These are phyloP conservation scores for Pseudomyrmex concolor DNA, from an alignment of 1,140 invertebrate genomes.

Conservation along the genomic window DNA sequence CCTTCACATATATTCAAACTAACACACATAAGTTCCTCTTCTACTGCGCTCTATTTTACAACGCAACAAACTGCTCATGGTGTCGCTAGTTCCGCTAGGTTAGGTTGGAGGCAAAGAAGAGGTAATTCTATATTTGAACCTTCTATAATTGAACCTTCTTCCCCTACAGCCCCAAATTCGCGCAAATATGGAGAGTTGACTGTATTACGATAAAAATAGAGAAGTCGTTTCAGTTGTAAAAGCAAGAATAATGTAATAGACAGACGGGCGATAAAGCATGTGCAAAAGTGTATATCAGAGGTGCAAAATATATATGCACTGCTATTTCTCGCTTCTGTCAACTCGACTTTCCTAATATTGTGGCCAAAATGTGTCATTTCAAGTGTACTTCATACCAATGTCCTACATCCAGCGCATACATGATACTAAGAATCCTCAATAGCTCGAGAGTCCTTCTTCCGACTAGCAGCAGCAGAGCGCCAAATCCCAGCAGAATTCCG, in stretches of 20 bases:
- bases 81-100: no score
- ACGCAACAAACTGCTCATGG: no score
- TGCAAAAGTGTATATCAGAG: neutral
- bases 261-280: neutral
- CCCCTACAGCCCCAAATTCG: no score
- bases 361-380: neutral
- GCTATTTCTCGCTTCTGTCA: neutral
- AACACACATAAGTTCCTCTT: no score
- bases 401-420: neutral
- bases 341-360: slow-evolving; percentile 7
- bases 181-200: no score
- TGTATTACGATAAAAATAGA: neutral
- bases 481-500: neutral
- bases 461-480: neutral
- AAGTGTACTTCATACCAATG: neutral
- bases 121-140: no score
- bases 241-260: neutral
- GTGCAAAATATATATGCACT: neutral
- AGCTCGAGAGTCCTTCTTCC: neutral
- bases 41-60: no score
- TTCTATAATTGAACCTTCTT: no score
- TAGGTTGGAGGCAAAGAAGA: no score
- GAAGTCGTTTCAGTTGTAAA: neutral
- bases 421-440: neutral
- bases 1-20: no score